Percentiles rank a stretch among this genome's conserved stretches.
These are phyloP conservation scores for Pundamilia nyererei DNA, from an alignment of 2,113 vertebrate species.

Conservation along the genomic window DNA sequence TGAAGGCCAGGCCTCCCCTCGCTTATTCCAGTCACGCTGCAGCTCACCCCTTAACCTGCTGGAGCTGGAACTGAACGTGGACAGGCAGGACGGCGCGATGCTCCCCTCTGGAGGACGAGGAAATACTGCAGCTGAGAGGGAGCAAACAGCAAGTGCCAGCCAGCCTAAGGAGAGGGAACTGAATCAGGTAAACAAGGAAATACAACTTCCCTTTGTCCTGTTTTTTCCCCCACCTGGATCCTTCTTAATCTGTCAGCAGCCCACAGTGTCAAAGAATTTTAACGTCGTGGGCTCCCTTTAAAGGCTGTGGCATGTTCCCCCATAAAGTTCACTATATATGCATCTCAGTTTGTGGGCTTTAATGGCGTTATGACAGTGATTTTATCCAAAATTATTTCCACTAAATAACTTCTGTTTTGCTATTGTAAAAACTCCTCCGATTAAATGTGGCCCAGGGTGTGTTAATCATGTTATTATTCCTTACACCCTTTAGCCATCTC, in stretches of 20 bases:
- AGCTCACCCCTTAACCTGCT: slow-evolving; percentile 92
- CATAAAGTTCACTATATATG: background rate
- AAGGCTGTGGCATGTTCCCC: background rate
- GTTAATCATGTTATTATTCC: slow-evolving; percentile 69
- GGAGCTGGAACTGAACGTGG: slow-evolving; percentile 80
- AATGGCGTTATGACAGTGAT: background rate
- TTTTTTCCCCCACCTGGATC: background rate
- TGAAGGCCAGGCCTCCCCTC: slow-evolving; percentile 71
- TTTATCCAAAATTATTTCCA: background rate
- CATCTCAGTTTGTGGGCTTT: background rate
- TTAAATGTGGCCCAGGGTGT: slow-evolving; percentile 54
- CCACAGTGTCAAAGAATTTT: background rate
- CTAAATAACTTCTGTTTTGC: background rate
- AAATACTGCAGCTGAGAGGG: slow-evolving; percentile 31
- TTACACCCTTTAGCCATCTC: slow-evolving; percentile 69
- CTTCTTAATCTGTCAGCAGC: background rate
- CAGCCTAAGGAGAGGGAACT: slow-evolving; percentile 60
- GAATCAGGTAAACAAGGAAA: slow-evolving; percentile 57
- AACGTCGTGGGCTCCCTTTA: background rate
- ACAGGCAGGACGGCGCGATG: slow-evolving; percentile 52
- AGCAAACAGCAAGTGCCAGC: slow-evolving; percentile 49
- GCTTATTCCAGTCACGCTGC: slow-evolving; percentile 86
- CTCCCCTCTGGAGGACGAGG: slow-evolving; percentile 28
- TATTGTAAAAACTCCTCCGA: slow-evolving; percentile 17
- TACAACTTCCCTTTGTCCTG: background rate